These are phyloP conservation scores for Trachymyrmex septentrionalis DNA, from an alignment of 1,140 invertebrate genomes.

Conservation along the genomic window DNA sequence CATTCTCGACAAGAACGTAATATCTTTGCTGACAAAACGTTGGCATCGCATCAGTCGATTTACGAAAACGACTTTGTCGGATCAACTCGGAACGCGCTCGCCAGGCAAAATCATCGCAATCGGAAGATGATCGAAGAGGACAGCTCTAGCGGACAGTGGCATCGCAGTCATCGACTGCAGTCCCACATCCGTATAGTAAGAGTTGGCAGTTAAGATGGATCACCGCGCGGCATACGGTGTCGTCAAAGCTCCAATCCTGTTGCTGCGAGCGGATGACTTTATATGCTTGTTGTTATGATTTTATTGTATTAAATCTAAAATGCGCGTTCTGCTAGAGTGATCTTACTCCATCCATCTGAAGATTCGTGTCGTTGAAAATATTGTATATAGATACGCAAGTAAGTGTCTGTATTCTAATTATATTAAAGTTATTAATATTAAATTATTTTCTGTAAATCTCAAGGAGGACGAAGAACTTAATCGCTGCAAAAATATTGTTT, in stretches of 20 bases:
- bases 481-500: background rate
- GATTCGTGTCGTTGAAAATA: slow-evolving; percentile 6
- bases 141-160: slow-evolving; percentile 76
- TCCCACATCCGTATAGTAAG: slow-evolving; percentile 64
- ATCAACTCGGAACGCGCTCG: slow-evolving; percentile 69
- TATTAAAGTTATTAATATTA: background rate
- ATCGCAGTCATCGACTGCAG: slow-evolving; percentile 75
- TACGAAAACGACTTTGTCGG: slow-evolving; percentile 67
- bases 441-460: background rate
- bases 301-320: slow-evolving; percentile 77
- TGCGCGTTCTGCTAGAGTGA: slow-evolving; percentile 45
- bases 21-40: slow-evolving; percentile 53
- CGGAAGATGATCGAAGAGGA: slow-evolving; percentile 77
- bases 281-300: slow-evolving; percentile 76
- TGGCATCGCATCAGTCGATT: slow-evolving; percentile 45
- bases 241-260: slow-evolving; percentile 76
- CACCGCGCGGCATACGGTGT: slow-evolving; percentile 75
- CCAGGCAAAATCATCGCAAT: slow-evolving; percentile 72
- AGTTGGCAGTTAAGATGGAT: slow-evolving; percentile 81
- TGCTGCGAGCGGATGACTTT: slow-evolving; percentile 75
- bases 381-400: background rate
- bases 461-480: too few species aligned
- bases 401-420: background rate
- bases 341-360: background rate
- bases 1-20: slow-evolving; percentile 32